Evolutionary conservation across 1,140 invertebrate genomes (phyloP).

Genomic region (Lamellibrachia luymesi): DNA sequence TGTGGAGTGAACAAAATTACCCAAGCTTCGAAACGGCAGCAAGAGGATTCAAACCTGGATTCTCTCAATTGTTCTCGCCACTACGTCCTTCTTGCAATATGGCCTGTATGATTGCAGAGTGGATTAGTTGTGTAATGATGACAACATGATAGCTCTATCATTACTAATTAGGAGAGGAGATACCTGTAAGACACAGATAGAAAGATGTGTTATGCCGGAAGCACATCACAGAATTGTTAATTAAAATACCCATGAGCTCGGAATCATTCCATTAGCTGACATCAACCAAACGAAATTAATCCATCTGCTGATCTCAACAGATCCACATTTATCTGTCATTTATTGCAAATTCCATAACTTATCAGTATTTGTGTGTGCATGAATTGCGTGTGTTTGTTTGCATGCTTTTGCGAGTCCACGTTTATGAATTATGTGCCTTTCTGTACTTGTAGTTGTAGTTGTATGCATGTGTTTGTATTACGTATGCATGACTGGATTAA

Average conservation of each 20-base stretch:
- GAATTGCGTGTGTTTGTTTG: neutral
- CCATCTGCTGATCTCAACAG: neutral
- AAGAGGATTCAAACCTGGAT: too few species aligned
- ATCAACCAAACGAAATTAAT: neutral
- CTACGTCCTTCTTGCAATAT: too few species aligned
- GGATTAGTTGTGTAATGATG: neutral
- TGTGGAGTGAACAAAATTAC: too few species aligned
- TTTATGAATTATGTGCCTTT: neutral
- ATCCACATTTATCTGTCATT: neutral
- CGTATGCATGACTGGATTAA: neutral
- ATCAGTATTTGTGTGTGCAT: too few species aligned
- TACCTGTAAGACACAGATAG: neutral
- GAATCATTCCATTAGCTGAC: neutral
- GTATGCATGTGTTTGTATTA: neutral
- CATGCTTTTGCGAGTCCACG: too few species aligned
- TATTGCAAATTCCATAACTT: too few species aligned
- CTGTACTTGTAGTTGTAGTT: neutral
- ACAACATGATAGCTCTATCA: neutral
- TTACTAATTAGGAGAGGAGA: neutral
- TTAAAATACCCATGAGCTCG: neutral
- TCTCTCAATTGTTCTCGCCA: too few species aligned
- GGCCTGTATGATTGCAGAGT: too few species aligned
- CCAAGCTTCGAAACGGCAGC: too few species aligned
- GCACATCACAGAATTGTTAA: neutral
- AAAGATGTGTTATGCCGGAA: neutral